phyloP scores from a whole-genome alignment of 2,797 vertebrate genomes.

The Nyctibius grandis region DNA sequence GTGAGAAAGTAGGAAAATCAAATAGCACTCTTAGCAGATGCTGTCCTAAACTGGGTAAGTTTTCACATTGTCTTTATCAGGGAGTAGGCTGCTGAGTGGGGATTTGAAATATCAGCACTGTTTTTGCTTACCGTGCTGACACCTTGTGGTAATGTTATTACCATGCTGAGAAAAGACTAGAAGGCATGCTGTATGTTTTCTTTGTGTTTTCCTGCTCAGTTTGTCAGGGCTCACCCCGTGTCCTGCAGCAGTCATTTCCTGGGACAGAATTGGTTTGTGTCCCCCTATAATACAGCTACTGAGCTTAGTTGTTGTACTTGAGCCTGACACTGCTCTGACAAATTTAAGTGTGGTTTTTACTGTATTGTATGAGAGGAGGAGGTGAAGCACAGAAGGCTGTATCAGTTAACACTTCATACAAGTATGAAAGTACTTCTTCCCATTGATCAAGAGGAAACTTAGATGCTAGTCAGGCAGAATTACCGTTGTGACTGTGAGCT shows the following conservation, averaged over 20 bases:
- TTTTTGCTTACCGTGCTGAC: slow-evolving; percentile 46
- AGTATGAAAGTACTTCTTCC: not conserved
- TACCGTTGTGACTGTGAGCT: not conserved
- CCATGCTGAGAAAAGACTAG: not conserved
- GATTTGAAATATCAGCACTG: not conserved
- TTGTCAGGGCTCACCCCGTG: not conserved
- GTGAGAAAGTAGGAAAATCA: not conserved
- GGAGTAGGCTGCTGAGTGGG: not conserved
- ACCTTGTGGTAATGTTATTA: slow-evolving; percentile 53
- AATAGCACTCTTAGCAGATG: not conserved
- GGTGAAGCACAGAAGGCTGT: not conserved
- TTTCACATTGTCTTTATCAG: not conserved
- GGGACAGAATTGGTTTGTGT: not conserved
- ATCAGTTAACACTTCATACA: not conserved
- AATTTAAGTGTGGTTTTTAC: not conserved
- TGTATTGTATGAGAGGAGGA: not conserved
- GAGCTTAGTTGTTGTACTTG: not conserved
- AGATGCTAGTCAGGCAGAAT: not conserved
- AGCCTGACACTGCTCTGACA: not conserved
- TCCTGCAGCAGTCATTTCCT: not conserved
- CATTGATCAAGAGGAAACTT: not conserved
- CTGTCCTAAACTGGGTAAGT: not conserved
- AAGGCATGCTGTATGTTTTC: not conserved
- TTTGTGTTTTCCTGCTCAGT: not conserved
- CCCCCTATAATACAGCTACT: not conserved